Percentiles rank a stretch among this genome's conserved stretches.
phyloP scores from a whole-genome alignment of 2,888 invertebrate species.

The Pandemis cinnamomeana region DNA sequence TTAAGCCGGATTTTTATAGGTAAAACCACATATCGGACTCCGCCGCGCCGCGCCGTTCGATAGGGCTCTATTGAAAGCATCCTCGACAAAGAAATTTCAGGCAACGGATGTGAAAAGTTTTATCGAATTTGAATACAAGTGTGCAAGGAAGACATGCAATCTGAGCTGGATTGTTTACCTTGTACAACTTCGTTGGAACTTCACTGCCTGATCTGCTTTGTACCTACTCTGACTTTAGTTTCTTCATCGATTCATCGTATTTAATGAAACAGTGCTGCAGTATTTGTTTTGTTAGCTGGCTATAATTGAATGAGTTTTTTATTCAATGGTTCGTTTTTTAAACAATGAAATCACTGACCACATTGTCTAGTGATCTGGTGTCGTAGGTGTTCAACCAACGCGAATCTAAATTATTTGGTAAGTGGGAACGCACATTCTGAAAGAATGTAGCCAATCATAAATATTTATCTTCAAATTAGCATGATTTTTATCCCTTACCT shows the following conservation, averaged over 20 bases:
- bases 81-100: constrained; percentile 13
- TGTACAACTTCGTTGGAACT: neutral
- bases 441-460: neutral
- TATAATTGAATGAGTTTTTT: constrained; percentile 27
- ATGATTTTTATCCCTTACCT: neutral
- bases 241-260: constrained; percentile 12
- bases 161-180: neutral
- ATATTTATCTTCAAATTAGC: neutral
- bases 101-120: constrained; percentile 32
- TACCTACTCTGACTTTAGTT: neutral
- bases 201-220: neutral
- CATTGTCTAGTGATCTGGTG: constrained; percentile 19
- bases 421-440: neutral
- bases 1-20: neutral
- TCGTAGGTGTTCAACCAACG: constrained; percentile 17
- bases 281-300: constrained; percentile 28
- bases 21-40: neutral
- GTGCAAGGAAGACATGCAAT: constrained; percentile 6
- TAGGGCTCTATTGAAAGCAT: constrained; percentile 19
- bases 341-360: constrained; percentile 34
- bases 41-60: neutral
- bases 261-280: constrained; percentile 10
- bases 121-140: constrained; percentile 23
- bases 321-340: constrained; percentile 34
- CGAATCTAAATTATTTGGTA: neutral